A percentile compares a stretch with the other conserved stretches of the same genome.
Evolutionary conservation across 1,140 invertebrate genomes (phyloP).

Genomic region (Diorhabda carinulata): DNA sequence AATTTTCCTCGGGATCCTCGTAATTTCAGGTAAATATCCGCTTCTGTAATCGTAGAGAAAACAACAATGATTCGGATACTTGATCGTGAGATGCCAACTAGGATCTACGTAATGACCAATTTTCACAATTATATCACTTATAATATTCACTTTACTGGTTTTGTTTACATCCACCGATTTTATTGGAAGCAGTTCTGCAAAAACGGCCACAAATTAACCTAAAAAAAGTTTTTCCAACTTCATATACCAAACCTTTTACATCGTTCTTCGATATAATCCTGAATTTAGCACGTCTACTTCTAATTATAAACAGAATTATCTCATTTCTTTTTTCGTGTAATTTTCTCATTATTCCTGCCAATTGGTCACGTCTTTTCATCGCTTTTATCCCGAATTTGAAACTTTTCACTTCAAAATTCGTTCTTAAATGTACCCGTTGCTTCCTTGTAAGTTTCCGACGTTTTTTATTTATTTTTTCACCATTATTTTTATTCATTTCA

Average conservation of each 20-base stretch:
- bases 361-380: slow-evolving; percentile 21
- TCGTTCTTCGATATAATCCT: slow-evolving; percentile 15
- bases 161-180: no score
- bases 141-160: slow-evolving; percentile 6
- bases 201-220: no score
- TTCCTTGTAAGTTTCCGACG: slow-evolving; percentile 9
- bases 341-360: slow-evolving; percentile 22
- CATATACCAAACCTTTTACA: slow-evolving; percentile 8
- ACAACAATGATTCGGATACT: slow-evolving; percentile 11
- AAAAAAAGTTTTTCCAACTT: no score
- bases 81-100: slow-evolving; percentile 12
- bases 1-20: slow-evolving; percentile 15
- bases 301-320: not conserved
- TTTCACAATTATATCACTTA: slow-evolving; percentile 10
- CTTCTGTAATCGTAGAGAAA: slow-evolving; percentile 20
- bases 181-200: no score
- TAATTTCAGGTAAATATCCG: slow-evolving; percentile 11
- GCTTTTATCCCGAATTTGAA: slow-evolving; percentile 14
- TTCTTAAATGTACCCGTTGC: not conserved
- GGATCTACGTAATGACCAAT: slow-evolving; percentile 13
- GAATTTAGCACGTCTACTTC: slow-evolving; percentile 15
- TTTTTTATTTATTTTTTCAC: slow-evolving; percentile 6
- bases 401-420: slow-evolving; percentile 7
- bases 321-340: slow-evolving; percentile 12
- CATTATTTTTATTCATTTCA: not conserved